Evolutionary conservation across 2,888 invertebrate genomes (phyloP).

Genomic region (Sycophila texana): DNA sequence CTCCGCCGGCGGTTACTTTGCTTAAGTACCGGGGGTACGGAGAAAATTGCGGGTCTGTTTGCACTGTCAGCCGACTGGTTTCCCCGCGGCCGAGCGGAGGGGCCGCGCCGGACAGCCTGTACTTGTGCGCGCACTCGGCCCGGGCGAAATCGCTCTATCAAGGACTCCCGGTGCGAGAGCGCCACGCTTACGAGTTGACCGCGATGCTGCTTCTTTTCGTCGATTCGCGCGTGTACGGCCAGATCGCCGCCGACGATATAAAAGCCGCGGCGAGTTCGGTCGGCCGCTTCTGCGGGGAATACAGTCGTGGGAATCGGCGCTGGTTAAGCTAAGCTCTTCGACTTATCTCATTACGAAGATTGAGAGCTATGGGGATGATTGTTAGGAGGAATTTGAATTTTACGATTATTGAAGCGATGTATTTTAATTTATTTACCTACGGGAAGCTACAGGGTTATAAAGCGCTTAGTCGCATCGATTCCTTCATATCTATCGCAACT

Average conservation of each 20-base stretch:
- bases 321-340: background rate
- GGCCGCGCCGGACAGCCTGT: conserved; percentile 69
- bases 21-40: conserved; percentile 72
- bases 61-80: conserved; percentile 74
- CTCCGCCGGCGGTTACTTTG: conserved; percentile 69
- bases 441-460: too few species aligned
- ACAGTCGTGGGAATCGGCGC: conserved; percentile 4
- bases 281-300: conserved; percentile 6
- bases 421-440: too few species aligned
- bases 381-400: too few species aligned
- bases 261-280: too few species aligned
- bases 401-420: too few species aligned
- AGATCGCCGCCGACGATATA: background rate
- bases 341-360: too few species aligned
- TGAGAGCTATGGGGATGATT: too few species aligned
- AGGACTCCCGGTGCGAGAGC: conserved; percentile 41
- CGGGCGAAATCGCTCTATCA: conserved; percentile 72
- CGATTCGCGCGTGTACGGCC: background rate
- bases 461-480: too few species aligned
- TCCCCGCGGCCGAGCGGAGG: conserved; percentile 57
- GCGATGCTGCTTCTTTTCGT: conserved; percentile 25
- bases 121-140: conserved; percentile 66
- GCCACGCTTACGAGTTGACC: conserved; percentile 11
- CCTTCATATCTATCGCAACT: too few species aligned
- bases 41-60: conserved; percentile 75